Base-by-base conservation (phyloP, 2,888 invertebrate genomes). In the Cryptocephalus moraei region DNA sequence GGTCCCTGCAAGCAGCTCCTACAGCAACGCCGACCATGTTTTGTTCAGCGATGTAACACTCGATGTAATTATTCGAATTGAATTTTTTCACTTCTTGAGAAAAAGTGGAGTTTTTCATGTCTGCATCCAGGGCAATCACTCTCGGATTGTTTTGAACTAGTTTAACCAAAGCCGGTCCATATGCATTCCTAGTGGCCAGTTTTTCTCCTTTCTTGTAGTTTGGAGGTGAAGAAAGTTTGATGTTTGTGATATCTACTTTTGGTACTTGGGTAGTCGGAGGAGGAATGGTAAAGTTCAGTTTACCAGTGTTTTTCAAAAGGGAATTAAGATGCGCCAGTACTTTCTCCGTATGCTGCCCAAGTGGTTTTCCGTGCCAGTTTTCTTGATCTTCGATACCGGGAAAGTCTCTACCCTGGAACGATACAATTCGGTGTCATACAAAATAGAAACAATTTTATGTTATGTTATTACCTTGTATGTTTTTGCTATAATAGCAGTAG, bases 21-120 rank as follows among this genome's bases (percentile, higher is more conserved):
- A 93, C 90, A 0, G 91, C 96, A 46, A 95, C 93, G 41, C 94
- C 94, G 50, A 91, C 92, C 65, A 96, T 74, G 75, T 95, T 97
- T 76, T 99, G 99, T 68, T 99, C 99, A 48, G 97, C 97, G 65
- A 99, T 99, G 75, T 88, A 99, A 69, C 99, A 95, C 73, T 99
- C 97, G 59, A 99, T 82, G 73, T 86, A 95, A 55, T 89, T 82
- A 44, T 75, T 74, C 1, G 82, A 77, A 57, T 75, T 73, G 12
- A 71, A 82, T 57, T 84, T 80, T 68, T 86, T 87, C 54, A 96
- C 80, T 65, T 90, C 91, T 60, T 93, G 91, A 12, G 96, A 87
- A 73, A 82, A 99, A 0, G 99, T 99, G 0, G 97, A 99, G 73
- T 99, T 99, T 73, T 96, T 99, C 55, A 94, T 95, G 70, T 99